Percentiles rank a stretch among this genome's conserved stretches.
These are phyloP conservation scores for Eledona agricola DNA, from an alignment of 2,888 invertebrate species.

Conservation along the genomic window DNA sequence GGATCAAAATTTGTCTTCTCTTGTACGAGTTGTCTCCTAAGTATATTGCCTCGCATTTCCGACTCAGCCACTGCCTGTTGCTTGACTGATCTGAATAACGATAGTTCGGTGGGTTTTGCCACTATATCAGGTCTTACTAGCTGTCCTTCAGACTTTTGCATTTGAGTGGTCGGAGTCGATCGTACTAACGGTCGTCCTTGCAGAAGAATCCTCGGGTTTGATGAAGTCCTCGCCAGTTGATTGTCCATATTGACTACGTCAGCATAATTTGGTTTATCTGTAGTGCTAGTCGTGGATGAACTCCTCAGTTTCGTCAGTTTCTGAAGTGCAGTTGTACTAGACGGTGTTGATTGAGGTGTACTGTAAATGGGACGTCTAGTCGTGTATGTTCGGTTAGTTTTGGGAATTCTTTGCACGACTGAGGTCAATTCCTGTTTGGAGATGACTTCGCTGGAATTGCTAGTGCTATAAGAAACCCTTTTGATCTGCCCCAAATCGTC, in stretches of 20 bases:
- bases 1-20: constrained; percentile 65
- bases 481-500: constrained; percentile 81
- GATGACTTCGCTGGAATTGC: constrained; percentile 64
- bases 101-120: constrained; percentile 52
- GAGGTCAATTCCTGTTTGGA: constrained; percentile 56
- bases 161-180: constrained; percentile 46
- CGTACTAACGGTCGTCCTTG: constrained; percentile 51
- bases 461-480: constrained; percentile 77
- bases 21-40: constrained; percentile 71
- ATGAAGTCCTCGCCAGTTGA: constrained; percentile 53
- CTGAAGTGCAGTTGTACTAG: constrained; percentile 68
- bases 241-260: constrained; percentile 51
- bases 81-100: constrained; percentile 50
- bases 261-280: constrained; percentile 50
- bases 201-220: constrained; percentile 57
- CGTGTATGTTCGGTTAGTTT: constrained; percentile 64
- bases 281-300: constrained; percentile 58
- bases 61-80: constrained; percentile 67
- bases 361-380: constrained; percentile 63
- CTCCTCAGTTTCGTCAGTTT: constrained; percentile 69
- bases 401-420: constrained; percentile 60
- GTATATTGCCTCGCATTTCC: constrained; percentile 66
- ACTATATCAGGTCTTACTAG: constrained; percentile 55
- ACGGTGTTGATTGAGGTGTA: constrained; percentile 66
- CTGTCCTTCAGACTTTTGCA: constrained; percentile 56